Percentiles rank a stretch among this genome's conserved stretches.
phyloP scores from a whole-genome alignment of 2,888 invertebrate genomes.

The Tenthredo amoena region DNA sequence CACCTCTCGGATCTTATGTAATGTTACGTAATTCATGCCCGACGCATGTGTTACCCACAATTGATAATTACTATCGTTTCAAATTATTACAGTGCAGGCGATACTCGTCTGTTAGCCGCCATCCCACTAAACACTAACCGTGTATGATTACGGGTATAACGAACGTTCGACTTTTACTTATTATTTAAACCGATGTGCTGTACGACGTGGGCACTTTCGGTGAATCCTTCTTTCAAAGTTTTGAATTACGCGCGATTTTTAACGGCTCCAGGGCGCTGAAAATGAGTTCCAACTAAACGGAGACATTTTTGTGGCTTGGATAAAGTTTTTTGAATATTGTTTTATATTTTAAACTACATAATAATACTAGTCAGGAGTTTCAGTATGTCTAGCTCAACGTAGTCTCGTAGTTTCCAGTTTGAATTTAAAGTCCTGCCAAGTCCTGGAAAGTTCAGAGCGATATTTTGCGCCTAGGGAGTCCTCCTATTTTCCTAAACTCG shows the following conservation, averaged over 20 bases:
- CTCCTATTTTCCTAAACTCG: slow-evolving; percentile 15
- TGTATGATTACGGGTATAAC: background rate
- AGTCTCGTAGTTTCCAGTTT: background rate
- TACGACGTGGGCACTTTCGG: background rate
- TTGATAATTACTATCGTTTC: slow-evolving; percentile 42
- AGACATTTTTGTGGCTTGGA: background rate
- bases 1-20: background rate
- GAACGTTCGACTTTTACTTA: background rate
- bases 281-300: background rate
- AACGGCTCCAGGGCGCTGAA: background rate
- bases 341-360: background rate
- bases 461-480: slow-evolving; percentile 8
- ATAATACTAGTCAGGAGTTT: background rate
- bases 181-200: background rate
- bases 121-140: background rate
- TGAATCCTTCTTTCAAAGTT: background rate
- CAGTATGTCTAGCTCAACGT: background rate
- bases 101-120: slow-evolving; percentile 16
- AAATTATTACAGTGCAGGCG: slow-evolving; percentile 28
- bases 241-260: background rate
- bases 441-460: background rate
- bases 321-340: background rate
- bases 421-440: background rate
- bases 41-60: slow-evolving; percentile 8
- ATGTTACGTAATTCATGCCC: slow-evolving; percentile 22